A percentile compares a stretch with the other conserved stretches of the same genome.
Conservation (phyloP, 1,140 invertebrate species). For the Drosophila kohkoa region DNA sequence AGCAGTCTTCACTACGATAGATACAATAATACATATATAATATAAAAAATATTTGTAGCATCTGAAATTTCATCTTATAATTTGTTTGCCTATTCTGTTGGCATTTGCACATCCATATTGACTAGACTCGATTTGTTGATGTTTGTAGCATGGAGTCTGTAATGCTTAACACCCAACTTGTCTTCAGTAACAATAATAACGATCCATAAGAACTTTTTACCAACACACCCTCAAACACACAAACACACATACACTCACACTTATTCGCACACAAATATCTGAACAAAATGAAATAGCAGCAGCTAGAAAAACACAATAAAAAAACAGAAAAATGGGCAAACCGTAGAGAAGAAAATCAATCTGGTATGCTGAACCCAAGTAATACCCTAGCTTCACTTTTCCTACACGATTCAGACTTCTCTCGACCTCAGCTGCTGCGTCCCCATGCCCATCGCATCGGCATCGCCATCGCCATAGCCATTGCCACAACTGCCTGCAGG, state of each 20-base stretch:
- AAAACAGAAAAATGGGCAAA: constrained; percentile 71
- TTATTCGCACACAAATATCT: not conserved
- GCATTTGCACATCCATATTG: not conserved
- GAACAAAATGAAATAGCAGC: constrained; percentile 22
- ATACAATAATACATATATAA: no score
- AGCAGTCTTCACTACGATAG: no score
- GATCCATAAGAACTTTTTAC: constrained; percentile 45
- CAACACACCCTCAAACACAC: constrained; percentile 12
- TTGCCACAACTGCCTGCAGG: constrained; percentile 37
- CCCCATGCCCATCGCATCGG: not conserved
- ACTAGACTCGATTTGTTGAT: not conserved
- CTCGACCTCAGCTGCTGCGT: not conserved
- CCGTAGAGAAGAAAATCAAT: constrained; percentile 77
- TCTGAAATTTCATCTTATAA: not conserved
- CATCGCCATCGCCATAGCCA: constrained; percentile 16
- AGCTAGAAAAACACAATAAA: constrained; percentile 65
- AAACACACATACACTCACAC: not conserved
- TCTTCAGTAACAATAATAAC: constrained; percentile 35
- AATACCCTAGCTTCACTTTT: constrained; percentile 7
- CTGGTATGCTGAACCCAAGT: constrained; percentile 35
- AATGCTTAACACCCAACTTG: constrained; percentile 27
- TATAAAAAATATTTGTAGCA: no score
- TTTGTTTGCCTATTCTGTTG: not conserved
- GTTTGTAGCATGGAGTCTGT: not conserved
- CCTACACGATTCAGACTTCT: constrained; percentile 1